Evolutionary conservation across 2,888 invertebrate species (phyloP), one percentile per base, ranked within the genome.

Genomic region (Philereme vetulata): DNA sequence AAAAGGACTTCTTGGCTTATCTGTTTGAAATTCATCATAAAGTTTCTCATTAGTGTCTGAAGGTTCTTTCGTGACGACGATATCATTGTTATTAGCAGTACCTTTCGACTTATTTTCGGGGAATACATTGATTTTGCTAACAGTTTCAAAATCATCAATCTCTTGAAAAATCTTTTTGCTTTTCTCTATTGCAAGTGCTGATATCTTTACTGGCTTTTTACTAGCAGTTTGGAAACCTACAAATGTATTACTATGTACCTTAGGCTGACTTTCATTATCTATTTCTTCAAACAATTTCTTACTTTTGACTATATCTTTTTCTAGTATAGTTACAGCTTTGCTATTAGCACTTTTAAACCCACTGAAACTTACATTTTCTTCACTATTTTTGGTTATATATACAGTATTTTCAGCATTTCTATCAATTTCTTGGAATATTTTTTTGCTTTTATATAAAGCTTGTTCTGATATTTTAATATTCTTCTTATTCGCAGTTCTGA

Each of bases 191-290:
- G 83, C 78, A 52, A 72, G 56, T 47, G 74, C 70, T 7, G 86
- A 84, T 54, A 88, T 70, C 34, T 64, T 63, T 11, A 90, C 77
- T 8, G 68, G 60, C 68, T 85, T 87, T 48, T 88, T 86, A 61
- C 76, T 84, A 33, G 87, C 90, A n/a, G 85, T 85, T 70, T 77
- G 73, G 70, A 91, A 90, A 9, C 84, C 87, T 43, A 68, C 45
- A 51, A 70, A 78, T 33, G 35, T 40, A 3, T 3, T 32, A 49
- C 35, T 56, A 8, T 43, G 4, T 9, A 34, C 8, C 10, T 42
- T 64, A 49, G 48, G 51, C 0, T 34, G 32, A 35, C 44, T 5
- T 6, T 5, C 35, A 51, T 7, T 35, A 33, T 54, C 43, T 0
- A 58, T 10, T 33, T 56, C 50, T 34, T 44, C 9, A 34, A 59